These are phyloP conservation scores for Pipra filicauda DNA, from an alignment of 2,113 vertebrate genomes.

Conservation along the genomic window DNA sequence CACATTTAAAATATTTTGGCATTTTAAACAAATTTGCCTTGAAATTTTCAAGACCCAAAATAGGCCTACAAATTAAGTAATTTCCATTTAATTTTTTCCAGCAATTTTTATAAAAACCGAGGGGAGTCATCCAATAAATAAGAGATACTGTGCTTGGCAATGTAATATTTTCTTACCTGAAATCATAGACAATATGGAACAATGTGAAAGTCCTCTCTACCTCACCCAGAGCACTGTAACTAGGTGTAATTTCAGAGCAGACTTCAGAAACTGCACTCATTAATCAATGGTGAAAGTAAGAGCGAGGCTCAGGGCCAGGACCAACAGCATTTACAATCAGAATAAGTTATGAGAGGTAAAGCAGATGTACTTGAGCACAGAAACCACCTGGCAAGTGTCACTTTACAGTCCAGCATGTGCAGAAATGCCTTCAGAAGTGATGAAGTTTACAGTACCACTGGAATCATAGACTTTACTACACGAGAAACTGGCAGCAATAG, in stretches of 20 bases:
- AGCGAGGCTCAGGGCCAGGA: neutral
- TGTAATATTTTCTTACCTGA: neutral
- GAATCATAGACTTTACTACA: neutral
- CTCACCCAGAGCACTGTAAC: neutral
- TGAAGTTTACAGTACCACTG: slow-evolving; percentile 1
- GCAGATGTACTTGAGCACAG: neutral
- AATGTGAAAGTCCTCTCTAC: neutral
- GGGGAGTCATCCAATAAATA: neutral
- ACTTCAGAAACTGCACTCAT: neutral
- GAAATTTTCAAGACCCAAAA: neutral
- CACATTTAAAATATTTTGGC: neutral
- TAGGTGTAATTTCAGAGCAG: neutral
- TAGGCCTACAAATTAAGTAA: neutral
- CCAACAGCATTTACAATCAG: neutral
- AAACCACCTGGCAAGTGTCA: slow-evolving; percentile 23
- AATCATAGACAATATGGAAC: neutral
- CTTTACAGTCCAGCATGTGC: slow-evolving; percentile 1
- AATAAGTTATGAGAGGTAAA: neutral
- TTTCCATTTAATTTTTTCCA: neutral
- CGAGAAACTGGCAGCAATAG: neutral
- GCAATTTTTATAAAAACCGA: neutral
- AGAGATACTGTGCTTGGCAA: neutral
- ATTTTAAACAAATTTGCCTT: neutral
- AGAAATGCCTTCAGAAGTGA: slow-evolving; percentile 25
- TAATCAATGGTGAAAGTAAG: neutral